Base-by-base conservation (phyloP, 1,140 invertebrate genomes). In the Rhyacophila brunnea region DNA sequence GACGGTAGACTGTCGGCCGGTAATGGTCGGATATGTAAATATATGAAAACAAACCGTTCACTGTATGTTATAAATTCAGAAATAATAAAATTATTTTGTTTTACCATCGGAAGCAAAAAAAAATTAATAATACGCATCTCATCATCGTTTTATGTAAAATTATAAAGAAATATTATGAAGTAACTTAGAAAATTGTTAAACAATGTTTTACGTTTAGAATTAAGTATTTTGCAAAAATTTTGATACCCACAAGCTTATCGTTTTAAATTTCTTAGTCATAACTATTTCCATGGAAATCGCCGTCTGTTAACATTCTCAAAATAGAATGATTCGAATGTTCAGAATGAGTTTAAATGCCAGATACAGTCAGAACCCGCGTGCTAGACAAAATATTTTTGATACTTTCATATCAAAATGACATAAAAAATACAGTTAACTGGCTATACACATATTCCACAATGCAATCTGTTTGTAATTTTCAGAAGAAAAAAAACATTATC, bases 321-420 rank as follows among this genome's bases (percentile, higher is more conserved):
- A 47, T 44, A 53, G 35, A 15, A 11, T 60, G 13, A 34, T 43
- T 44, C 40, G 59, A 52, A 32, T 45, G 56, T 36, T 51, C n/a
- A 32, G 50, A 51, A 55, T 35, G 56, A 47, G 50, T 58, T 56
- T 49, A 17, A 28, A 60, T 20, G 49, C 60, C 51, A 51, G 58
- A 42, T 36, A 23, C 46, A 40, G 38, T 56, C 54, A 20, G 35
- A 47, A 52, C 40, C 70, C 67, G 69, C 71, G 69, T 68, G 72
- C 67, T 74, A 74, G 72, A 77, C 74, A 74, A 74, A 73, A 79
- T 80, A 80, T 80, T 80, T 80, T 80, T 79, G 76, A 78, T 80
- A 80, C 77, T 78, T 80, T 80, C 77, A 80, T 80, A 79, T 65
- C 62, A 58, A 60, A 60, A 60, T 64, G 46, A 42, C 57, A 53